Conservation (phyloP, 2,797 vertebrate genomes). For the Lacerta viridis region DNA sequence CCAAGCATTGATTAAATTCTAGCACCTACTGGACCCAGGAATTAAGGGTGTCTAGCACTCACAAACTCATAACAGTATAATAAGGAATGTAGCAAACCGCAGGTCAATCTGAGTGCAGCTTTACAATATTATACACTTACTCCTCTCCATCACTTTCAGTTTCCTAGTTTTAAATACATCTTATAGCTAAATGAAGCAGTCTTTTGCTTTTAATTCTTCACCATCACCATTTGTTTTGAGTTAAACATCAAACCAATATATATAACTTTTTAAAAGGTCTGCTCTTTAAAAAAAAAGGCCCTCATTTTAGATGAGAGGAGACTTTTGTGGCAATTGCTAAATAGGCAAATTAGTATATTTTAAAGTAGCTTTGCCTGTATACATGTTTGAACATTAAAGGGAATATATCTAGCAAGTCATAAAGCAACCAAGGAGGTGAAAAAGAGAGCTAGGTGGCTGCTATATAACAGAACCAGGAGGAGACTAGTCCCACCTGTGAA, state of each 20-base stretch:
- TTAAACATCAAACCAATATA: slow-evolving; percentile 85
- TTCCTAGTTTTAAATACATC: slow-evolving; percentile 73
- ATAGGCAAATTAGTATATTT: slow-evolving; percentile 77
- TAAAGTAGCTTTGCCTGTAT: slow-evolving; percentile 79
- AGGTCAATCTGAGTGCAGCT: slow-evolving; percentile 60
- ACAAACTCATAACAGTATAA: background rate
- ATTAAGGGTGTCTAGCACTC: no score
- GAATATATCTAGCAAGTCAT: slow-evolving; percentile 79
- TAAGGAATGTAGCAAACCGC: slow-evolving; percentile 55
- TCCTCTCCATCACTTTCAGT: slow-evolving; percentile 72
- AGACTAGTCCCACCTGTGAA: slow-evolving; percentile 70
- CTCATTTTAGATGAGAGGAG: slow-evolving; percentile 79
- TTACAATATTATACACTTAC: slow-evolving; percentile 63
- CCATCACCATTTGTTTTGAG: slow-evolving; percentile 79
- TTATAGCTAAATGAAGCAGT: slow-evolving; percentile 75
- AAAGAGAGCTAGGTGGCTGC: slow-evolving; percentile 75
- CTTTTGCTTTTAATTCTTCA: slow-evolving; percentile 74
- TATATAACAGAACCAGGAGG: slow-evolving; percentile 74
- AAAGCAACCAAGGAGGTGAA: slow-evolving; percentile 76
- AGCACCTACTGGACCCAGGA: no score
- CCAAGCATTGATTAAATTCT: no score
- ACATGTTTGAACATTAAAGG: slow-evolving; percentile 78
- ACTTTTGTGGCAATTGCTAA: slow-evolving; percentile 80
- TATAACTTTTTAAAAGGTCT: slow-evolving; percentile 75
- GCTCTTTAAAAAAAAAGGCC: slow-evolving; percentile 79